A percentile compares a stretch with the other conserved stretches of the same genome.
These are phyloP conservation scores for Phylloscopus whistleri DNA, from an alignment of 2,113 vertebrate genomes.

Conservation along the genomic window DNA sequence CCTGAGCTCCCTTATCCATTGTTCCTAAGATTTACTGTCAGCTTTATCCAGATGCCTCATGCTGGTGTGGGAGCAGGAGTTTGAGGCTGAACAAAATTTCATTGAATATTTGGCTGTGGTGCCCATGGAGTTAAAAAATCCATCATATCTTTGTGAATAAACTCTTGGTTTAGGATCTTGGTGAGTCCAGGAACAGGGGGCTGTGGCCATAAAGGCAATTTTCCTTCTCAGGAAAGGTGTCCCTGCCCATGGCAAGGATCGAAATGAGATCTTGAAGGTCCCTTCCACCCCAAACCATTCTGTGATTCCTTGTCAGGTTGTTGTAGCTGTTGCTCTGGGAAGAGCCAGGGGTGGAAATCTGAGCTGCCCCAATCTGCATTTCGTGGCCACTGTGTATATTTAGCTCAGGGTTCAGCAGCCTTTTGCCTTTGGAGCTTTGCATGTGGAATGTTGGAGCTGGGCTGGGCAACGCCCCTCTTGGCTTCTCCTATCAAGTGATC, in stretches of 20 bases:
- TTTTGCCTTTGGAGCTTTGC: neutral
- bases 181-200: neutral
- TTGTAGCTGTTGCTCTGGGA: neutral
- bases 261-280: neutral
- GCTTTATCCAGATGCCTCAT: neutral
- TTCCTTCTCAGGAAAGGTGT: neutral
- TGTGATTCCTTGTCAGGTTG: neutral
- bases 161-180: neutral
- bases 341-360: neutral
- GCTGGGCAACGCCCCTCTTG: neutral
- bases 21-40: neutral
- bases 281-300: neutral
- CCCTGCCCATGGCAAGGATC: neutral
- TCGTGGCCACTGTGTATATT: neutral
- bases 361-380: neutral
- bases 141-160: neutral
- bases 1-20: neutral
- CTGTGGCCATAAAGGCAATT: neutral
- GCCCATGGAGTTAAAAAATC: no score
- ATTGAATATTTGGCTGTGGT: neutral
- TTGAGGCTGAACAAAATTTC: neutral
- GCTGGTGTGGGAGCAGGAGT: neutral
- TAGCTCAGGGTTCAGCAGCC: neutral
- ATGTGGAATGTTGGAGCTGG: neutral
- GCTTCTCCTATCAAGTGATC: neutral